These are phyloP conservation scores for Clunio marinus DNA, from an alignment of 2,888 invertebrate genomes.

Conservation along the genomic window DNA sequence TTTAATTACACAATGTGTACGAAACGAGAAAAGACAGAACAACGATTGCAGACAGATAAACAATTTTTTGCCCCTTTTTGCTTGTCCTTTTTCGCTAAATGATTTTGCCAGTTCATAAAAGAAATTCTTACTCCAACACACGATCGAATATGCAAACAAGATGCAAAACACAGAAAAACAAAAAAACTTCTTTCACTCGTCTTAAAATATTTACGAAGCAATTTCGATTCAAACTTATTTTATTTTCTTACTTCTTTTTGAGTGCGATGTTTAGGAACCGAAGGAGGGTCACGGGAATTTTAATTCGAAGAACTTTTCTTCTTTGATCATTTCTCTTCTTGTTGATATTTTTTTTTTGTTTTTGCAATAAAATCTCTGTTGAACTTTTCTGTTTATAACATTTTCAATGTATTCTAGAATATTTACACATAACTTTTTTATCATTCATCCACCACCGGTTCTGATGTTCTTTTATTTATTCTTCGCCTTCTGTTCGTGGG, in stretches of 20 bases:
- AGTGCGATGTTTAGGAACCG: too few relatives aligned
- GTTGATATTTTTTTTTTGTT: too few relatives aligned
- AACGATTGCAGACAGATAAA: neutral
- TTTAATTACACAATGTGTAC: neutral
- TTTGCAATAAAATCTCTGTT: neutral
- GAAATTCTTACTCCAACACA: neutral
- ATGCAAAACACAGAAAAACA: neutral
- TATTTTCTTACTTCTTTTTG: too few relatives aligned
- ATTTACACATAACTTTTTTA: conserved; percentile 22
- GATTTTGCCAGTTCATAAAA: neutral
- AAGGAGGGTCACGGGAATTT: too few relatives aligned
- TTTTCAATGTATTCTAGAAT: neutral
- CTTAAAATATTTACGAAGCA: too few relatives aligned
- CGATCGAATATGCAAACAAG: too few relatives aligned
- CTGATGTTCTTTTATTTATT: conserved; percentile 4
- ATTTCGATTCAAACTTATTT: too few relatives aligned
- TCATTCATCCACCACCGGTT: conserved; percentile 31
- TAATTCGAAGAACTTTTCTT: too few relatives aligned
- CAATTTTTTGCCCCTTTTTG: neutral
- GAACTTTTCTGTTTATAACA: neutral
- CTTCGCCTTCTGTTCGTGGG: conserved; percentile 1
- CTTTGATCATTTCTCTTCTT: too few relatives aligned
- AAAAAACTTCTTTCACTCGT: too few relatives aligned
- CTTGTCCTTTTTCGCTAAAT: neutral
- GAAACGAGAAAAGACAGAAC: neutral